A percentile compares a stretch with the other conserved stretches of the same genome.
phyloP scores from a whole-genome alignment of 2,888 invertebrate species.

The Mesochorus sp. region DNA sequence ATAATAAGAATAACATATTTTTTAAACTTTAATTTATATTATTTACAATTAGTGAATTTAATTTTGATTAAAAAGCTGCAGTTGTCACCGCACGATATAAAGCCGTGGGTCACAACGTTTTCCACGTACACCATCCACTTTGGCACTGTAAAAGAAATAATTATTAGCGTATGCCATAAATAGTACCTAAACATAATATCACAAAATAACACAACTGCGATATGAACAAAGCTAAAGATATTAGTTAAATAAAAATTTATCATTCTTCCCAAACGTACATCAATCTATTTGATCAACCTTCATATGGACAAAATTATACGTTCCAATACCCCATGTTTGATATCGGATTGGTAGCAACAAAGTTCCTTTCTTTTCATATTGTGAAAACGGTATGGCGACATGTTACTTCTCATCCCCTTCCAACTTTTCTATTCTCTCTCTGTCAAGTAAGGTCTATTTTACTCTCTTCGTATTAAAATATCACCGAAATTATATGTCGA shows the following conservation, averaged over 20 bases:
- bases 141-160: conserved; percentile 19
- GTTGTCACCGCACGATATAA: conserved; percentile 15
- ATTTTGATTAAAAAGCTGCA: neutral
- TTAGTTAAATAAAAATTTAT: neutral
- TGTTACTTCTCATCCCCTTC: too few relatives aligned
- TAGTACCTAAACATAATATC: neutral
- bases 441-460: too few relatives aligned
- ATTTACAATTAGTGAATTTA: neutral
- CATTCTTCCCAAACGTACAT: neutral
- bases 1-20: neutral
- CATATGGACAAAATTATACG: too few relatives aligned
- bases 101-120: neutral
- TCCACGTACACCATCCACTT: neutral
- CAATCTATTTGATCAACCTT: too few relatives aligned
- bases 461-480: too few relatives aligned
- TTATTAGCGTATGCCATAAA: conserved; percentile 28
- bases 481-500: too few relatives aligned
- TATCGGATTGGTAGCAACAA: too few relatives aligned
- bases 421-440: too few relatives aligned
- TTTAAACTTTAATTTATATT: neutral
- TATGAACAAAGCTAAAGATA: neutral
- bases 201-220: conserved; percentile 5
- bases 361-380: too few relatives aligned
- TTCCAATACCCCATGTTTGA: too few relatives aligned
- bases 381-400: too few relatives aligned